Evolutionary conservation across 2,797 vertebrate species (phyloP).

Genomic region (Tachyglossus aculeatus): DNA sequence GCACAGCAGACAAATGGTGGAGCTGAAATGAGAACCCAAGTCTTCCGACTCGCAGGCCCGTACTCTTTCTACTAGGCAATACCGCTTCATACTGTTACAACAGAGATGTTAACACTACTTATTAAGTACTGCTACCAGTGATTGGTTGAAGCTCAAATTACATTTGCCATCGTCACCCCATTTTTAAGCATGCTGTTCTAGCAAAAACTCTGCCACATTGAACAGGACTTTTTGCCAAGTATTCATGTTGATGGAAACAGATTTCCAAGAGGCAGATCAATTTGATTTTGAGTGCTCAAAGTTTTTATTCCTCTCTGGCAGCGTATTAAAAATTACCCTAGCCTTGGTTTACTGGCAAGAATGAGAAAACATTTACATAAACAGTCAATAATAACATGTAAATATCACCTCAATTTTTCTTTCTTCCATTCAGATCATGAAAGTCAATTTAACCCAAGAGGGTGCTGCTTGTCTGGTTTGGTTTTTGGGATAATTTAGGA

Average conservation of each 20-base stretch:
- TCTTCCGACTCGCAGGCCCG: no score
- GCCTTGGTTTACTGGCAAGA: neutral
- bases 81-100: no score
- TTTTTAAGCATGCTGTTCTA: neutral
- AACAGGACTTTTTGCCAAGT: no score
- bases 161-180: neutral
- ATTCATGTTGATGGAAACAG: no score
- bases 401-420: conserved; percentile 8
- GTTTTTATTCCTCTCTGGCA: neutral
- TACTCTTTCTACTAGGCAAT: no score
- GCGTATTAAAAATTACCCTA: neutral
- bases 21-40: no score
- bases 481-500: conserved; percentile 28
- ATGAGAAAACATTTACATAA: conserved; percentile 17
- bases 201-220: no score
- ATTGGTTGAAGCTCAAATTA: neutral
- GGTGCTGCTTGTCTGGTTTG: conserved; percentile 34
- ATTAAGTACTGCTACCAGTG: neutral
- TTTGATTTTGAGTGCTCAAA: neutral
- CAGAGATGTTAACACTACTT: neutral
- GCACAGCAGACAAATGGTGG: no score
- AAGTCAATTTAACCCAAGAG: conserved; percentile 27
- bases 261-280: neutral
- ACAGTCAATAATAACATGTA: conserved; percentile 8
- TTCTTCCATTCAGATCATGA: conserved; percentile 44